Percentiles rank a stretch among this genome's conserved stretches.
Conservation (phyloP, 2,113 vertebrate species). For the cattle (Bos taurus) region ARS-UCD2.0 NC_037331.1:118025001-118025500, state of each 20-base stretch:
- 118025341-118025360: constrained; percentile 80
- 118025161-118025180: constrained; percentile 54
- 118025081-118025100: constrained; percentile 43
- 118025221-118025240: constrained; percentile 69
- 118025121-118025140: constrained; percentile 53
- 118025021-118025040: background rate
- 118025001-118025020: background rate
- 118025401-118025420: background rate
- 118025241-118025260: constrained; percentile 67
- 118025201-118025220: constrained; percentile 53
- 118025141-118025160: constrained; percentile 54
- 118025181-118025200: constrained; percentile 59
- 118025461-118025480: background rate
- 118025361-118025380: constrained; percentile 67
- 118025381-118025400: background rate
- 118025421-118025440: background rate
- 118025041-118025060: constrained; percentile 10
- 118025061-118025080: constrained; percentile 18
- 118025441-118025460: background rate
- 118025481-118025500: rapidly evolving
- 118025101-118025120: constrained; percentile 34
- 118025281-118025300: constrained; percentile 43
- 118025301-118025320: constrained; percentile 74
- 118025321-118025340: constrained; percentile 90
- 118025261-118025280: constrained; percentile 70